phyloP scores from a whole-genome alignment of 2,797 vertebrate species.

The Falco rusticolus region DNA sequence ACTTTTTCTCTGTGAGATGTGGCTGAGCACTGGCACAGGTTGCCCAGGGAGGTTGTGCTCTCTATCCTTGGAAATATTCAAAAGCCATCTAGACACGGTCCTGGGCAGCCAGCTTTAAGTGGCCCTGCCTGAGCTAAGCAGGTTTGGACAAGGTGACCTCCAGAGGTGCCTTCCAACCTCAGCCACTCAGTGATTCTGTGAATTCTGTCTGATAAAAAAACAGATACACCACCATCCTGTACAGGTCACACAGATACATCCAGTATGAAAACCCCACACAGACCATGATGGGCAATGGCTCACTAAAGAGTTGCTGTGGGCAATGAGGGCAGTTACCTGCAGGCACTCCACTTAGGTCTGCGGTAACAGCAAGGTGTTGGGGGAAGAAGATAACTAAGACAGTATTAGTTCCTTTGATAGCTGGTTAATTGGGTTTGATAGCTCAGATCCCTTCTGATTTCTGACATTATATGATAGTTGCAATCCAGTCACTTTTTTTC shows the following conservation, averaged over 20 bases:
- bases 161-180: not conserved
- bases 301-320: not conserved
- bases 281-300: not conserved
- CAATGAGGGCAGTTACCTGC: not conserved
- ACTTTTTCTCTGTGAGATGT: not conserved
- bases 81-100: fast-evolving
- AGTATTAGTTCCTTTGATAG: not conserved
- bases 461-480: not conserved
- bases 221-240: not conserved
- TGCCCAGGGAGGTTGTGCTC: not conserved
- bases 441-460: not conserved
- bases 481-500: not conserved
- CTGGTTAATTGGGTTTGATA: not conserved
- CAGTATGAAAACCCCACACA: not conserved
- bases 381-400: not conserved
- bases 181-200: not conserved
- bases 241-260: not conserved
- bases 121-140: not conserved
- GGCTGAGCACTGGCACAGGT: not conserved
- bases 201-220: not conserved
- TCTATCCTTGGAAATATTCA: not conserved
- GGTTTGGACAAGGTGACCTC: not conserved
- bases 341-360: not conserved
- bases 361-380: not conserved
- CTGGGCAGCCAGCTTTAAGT: not conserved